Evolutionary conservation across 92 coral and sea anemone genomes (phyloP).

Genomic region (Porites rus): DNA sequence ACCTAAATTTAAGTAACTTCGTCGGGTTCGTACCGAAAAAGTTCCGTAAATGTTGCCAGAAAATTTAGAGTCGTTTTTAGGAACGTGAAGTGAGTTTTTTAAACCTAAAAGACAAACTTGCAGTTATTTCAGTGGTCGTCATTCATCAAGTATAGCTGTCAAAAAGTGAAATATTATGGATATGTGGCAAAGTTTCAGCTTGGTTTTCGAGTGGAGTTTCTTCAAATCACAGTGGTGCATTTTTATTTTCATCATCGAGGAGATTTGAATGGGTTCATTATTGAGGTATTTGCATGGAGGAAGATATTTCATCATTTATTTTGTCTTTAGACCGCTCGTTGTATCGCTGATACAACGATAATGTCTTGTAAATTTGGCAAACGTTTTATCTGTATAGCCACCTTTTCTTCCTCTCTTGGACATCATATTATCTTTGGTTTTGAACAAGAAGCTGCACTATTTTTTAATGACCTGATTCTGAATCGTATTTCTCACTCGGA

Average conservation of each 20-base stretch:
- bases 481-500: background rate
- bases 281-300: conserved; percentile 29
- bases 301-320: background rate
- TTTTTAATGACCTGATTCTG: background rate
- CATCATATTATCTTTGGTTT: background rate
- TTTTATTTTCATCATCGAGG: background rate
- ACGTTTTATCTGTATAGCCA: no score
- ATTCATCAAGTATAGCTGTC: background rate
- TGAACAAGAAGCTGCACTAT: background rate
- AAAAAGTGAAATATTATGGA: conserved; percentile 17
- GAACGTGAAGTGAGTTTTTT: background rate
- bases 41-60: background rate
- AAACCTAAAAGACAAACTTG: background rate
- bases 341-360: no score
- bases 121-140: background rate
- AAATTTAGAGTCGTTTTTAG: background rate
- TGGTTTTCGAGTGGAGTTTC: background rate
- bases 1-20: background rate
- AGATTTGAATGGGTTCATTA: conserved; percentile 20
- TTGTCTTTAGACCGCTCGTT: no score
- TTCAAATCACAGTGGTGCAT: background rate
- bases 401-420: background rate
- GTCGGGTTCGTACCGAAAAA: background rate
- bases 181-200: background rate
- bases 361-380: no score